These are phyloP conservation scores for Agrypnia vestita DNA, from an alignment of 1,140 invertebrate species.

Conservation along the genomic window DNA sequence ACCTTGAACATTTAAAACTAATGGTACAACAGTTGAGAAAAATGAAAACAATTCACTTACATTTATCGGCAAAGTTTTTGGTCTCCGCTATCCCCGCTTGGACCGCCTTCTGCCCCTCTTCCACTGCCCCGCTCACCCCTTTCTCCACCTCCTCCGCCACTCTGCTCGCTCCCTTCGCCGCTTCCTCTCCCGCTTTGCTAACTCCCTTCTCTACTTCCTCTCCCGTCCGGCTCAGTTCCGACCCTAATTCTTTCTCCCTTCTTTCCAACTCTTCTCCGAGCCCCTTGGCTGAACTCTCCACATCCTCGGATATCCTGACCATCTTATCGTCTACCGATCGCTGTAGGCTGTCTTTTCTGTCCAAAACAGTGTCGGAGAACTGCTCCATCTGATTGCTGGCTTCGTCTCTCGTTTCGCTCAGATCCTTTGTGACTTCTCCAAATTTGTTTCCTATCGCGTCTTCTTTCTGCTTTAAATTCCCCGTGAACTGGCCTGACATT, in stretches of 20 bases:
- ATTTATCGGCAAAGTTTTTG: slow-evolving; percentile 50
- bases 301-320: slow-evolving; percentile 13
- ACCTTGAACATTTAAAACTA: too few relatives aligned
- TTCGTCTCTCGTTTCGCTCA: slow-evolving; percentile 43
- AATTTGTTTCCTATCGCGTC: slow-evolving; percentile 26
- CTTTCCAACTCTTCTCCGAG: slow-evolving; percentile 18
- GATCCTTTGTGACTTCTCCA: slow-evolving; percentile 1
- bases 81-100: slow-evolving; percentile 38
- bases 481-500: slow-evolving; percentile 17
- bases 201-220: not conserved
- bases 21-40: too few relatives aligned
- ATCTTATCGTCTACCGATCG: slow-evolving; percentile 17
- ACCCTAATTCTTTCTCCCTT: slow-evolving; percentile 4
- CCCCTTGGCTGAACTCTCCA: slow-evolving; percentile 3
- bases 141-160: not conserved
- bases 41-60: slow-evolving; percentile 15
- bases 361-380: not conserved
- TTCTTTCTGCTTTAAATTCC: slow-evolving; percentile 10
- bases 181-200: not conserved
- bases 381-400: not conserved
- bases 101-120: slow-evolving; percentile 21
- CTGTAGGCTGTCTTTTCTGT: slow-evolving; percentile 10
- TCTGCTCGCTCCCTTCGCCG: slow-evolving; percentile 1
- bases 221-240: not conserved
- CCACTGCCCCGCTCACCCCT: not conserved